Evolutionary conservation across 2,888 invertebrate species (phyloP).

Genomic region (Pollenia labialis): DNA sequence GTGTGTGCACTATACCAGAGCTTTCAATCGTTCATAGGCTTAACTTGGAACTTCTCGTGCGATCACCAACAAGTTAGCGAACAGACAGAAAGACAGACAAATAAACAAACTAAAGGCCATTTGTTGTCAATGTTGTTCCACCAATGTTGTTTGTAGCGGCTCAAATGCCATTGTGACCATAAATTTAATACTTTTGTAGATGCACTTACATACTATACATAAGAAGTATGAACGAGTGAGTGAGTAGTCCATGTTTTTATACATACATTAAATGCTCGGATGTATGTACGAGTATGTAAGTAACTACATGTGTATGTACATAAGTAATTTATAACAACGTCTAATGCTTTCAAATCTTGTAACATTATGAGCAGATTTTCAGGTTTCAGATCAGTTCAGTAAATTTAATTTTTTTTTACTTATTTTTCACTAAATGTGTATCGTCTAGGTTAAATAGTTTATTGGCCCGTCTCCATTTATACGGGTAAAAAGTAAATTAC

Average conservation of each 20-base stretch:
- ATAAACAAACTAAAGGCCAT: constrained; percentile 64
- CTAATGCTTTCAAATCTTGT: constrained; percentile 68
- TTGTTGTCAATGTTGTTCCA: constrained; percentile 64
- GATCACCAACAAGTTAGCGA: constrained; percentile 25
- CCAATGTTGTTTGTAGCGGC: constrained; percentile 54
- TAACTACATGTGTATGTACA: constrained; percentile 31
- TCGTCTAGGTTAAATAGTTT: constrained; percentile 63
- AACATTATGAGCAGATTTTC: constrained; percentile 69
- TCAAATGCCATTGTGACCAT: constrained; percentile 66
- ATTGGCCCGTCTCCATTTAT: constrained; percentile 58
- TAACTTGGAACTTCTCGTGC: constrained; percentile 33
- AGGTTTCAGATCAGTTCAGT: constrained; percentile 64
- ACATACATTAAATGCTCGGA: neutral
- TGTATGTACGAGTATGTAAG: constrained; percentile 15
- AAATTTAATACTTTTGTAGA: constrained; percentile 66
- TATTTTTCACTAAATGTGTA: constrained; percentile 43
- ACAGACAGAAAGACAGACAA: neutral
- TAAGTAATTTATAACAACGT: constrained; percentile 65
- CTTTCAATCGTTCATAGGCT: constrained; percentile 44
- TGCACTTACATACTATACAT: neutral
- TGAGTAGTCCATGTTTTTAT: constrained; percentile 5
- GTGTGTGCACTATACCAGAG: constrained; percentile 48
- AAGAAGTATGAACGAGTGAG: constrained; percentile 1
- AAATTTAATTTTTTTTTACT: constrained; percentile 34
- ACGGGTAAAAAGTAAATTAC: constrained; percentile 23